Evolutionary conservation across 2,113 vertebrate genomes (phyloP).

Genomic region (Misgurnus mizolepis): DNA sequence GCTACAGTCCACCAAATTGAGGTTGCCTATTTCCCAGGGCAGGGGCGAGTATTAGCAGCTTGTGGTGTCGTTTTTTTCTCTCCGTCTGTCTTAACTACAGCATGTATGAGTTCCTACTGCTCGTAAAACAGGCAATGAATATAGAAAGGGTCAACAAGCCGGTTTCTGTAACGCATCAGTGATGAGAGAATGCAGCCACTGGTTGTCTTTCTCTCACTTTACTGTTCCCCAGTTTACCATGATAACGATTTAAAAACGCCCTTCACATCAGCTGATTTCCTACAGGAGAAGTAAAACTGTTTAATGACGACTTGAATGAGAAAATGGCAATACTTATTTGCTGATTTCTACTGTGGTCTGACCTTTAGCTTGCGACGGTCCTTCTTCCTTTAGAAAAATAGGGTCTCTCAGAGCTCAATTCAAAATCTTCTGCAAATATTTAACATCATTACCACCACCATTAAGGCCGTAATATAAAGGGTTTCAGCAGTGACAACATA

Average conservation of each 20-base stretch:
- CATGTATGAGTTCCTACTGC: background rate
- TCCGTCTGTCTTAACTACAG: slow-evolving; percentile 8
- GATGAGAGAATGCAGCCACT: slow-evolving; percentile 16
- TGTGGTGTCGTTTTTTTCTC: background rate
- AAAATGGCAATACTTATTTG: slow-evolving; percentile 5
- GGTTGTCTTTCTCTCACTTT: slow-evolving; percentile 22
- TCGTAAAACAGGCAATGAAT: slow-evolving; percentile 27
- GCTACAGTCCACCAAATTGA: background rate
- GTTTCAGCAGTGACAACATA: too few relatives aligned
- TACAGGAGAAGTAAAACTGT: slow-evolving; percentile 54
- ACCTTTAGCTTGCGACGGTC: background rate
- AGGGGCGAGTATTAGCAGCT: slow-evolving; percentile 13
- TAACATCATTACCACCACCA: too few relatives aligned
- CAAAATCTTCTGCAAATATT: too few relatives aligned
- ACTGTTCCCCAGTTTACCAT: slow-evolving; percentile 21
- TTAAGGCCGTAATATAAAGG: too few relatives aligned
- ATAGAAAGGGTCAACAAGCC: slow-evolving; percentile 9
- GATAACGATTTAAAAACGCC: slow-evolving; percentile 39
- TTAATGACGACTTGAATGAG: slow-evolving; percentile 46
- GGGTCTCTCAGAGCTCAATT: background rate
- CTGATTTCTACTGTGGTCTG: background rate
- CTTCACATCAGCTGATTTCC: slow-evolving; percentile 67
- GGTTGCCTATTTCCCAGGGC: slow-evolving; percentile 30
- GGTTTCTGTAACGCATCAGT: slow-evolving; percentile 3
- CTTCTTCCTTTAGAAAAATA: background rate